These are phyloP conservation scores for Poeciliopsis occidentalis DNA, from an alignment of 2,113 vertebrate genomes.

Conservation along the genomic window DNA sequence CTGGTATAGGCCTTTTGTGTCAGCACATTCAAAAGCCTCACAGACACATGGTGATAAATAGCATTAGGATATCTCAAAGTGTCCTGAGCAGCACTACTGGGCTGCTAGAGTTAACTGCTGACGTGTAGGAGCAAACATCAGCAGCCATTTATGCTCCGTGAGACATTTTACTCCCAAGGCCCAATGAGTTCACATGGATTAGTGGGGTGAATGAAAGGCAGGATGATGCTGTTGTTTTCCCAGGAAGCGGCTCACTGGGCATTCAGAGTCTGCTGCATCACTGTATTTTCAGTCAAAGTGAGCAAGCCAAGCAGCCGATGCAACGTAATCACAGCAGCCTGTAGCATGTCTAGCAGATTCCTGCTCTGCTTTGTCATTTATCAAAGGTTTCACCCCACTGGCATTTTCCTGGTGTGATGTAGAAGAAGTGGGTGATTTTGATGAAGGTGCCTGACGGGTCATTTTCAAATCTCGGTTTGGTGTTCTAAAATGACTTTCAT, in stretches of 20 bases:
- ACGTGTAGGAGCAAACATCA: slow-evolving; percentile 43
- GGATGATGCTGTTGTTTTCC: neutral
- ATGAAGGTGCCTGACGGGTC: slow-evolving; percentile 52
- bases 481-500: slow-evolving; percentile 6
- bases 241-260: neutral
- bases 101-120: slow-evolving; percentile 53
- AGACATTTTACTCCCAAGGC: slow-evolving; percentile 13
- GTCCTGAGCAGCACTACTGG: slow-evolving; percentile 24
- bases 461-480: slow-evolving; percentile 5
- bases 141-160: slow-evolving; percentile 18
- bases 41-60: slow-evolving; percentile 9
- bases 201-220: neutral
- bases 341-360: slow-evolving; percentile 49
- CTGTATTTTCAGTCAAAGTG: slow-evolving; percentile 55
- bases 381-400: slow-evolving; percentile 54
- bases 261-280: slow-evolving; percentile 27
- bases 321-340: slow-evolving; percentile 39
- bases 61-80: slow-evolving; percentile 24
- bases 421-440: slow-evolving; percentile 45
- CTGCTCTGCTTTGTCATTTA: slow-evolving; percentile 51
- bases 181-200: neutral
- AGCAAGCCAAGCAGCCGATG: neutral
- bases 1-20: slow-evolving; percentile 23
- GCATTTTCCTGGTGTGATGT: slow-evolving; percentile 53
- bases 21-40: slow-evolving; percentile 31